Evolutionary conservation across 2,797 vertebrate genomes (phyloP), one percentile per base, ranked within the genome.

Genomic region (Malacoraja senta): DNA sequence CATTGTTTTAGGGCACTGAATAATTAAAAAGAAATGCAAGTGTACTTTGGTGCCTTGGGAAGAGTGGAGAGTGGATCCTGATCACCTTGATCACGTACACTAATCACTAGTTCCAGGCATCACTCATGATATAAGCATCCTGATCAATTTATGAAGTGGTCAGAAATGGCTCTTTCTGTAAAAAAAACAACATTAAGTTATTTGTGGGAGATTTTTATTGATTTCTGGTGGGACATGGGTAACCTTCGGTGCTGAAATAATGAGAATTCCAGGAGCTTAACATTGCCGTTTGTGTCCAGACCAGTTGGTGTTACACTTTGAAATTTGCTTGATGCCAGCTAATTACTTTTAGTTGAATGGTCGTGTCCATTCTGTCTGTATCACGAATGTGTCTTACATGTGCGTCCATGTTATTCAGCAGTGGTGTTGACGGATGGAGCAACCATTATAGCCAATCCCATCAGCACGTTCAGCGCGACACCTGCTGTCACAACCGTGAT

Each of bases 371-470:
- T 6, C 71, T 53, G 71, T 68, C 19, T 65, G 63, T 76, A 74
- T 24, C 53, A 29, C 29, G 24, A 26, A 53, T 44, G 8, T 92
- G 21, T 71, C 7, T 53, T 44, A 35, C 29, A 72, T 74, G 72
- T 24, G 3, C 53, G 15, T 92, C 12, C 35, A 68, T 71, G 93
- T 93, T 78, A 24, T 95, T 91, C 94, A 97, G 96, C 97, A 94
- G 98, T 99, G 93, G 97, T 99, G 93, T 94, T 99, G 96, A 97
- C 98, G 29, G 99, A 99, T 74, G 98, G 97, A 94, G 98, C 97
- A 93, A 97, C 97, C 58, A 97, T 99, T 94, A 98, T 99, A 93
- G 97, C 98, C 61, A 98, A 98, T 95, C 98, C 98, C 93, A 97
- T 99, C 74, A 99, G 95, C 96, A 97, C 98, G 0, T 99, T 98